Conservation (phyloP, 2,888 invertebrate species). For the Drosophila maculinotata region DNA sequence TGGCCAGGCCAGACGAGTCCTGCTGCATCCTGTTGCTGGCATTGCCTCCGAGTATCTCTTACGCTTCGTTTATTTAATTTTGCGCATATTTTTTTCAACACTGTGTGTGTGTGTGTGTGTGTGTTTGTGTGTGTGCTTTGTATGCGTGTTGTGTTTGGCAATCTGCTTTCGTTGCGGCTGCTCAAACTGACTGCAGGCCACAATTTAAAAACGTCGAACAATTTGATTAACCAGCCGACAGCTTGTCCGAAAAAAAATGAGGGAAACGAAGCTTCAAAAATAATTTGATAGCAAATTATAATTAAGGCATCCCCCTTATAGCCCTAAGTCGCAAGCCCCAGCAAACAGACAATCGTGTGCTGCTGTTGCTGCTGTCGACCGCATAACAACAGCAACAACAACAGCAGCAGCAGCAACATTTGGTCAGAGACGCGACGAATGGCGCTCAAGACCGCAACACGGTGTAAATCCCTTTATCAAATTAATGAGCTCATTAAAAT, state of each 20-base stretch:
- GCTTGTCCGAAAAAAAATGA: constrained; percentile 33
- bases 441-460: constrained; percentile 70
- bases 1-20: constrained; percentile 19
- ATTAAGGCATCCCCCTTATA: constrained; percentile 64
- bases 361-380: too few species aligned
- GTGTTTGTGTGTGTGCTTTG: constrained; percentile 20
- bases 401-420: constrained; percentile 43
- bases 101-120: constrained; percentile 10
- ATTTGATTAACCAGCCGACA: constrained; percentile 69
- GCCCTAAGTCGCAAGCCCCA: neutral
- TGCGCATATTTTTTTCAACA: constrained; percentile 49
- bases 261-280: constrained; percentile 35
- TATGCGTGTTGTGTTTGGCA: constrained; percentile 21
- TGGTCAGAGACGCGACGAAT: constrained; percentile 46
- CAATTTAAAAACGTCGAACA: constrained; percentile 47
- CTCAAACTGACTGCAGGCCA: constrained; percentile 6
- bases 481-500: constrained; percentile 84
- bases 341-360: constrained; percentile 26
- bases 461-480: constrained; percentile 82
- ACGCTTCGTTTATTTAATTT: constrained; percentile 78
- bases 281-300: constrained; percentile 77
- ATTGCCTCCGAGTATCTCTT: constrained; percentile 63
- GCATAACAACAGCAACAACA: constrained; percentile 35
- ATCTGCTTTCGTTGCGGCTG: constrained; percentile 21
- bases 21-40: constrained; percentile 55